A percentile compares a stretch with the other conserved stretches of the same genome.
phyloP scores from a whole-genome alignment of 1,140 invertebrate genomes.

The Laupala kohalensis region DNA sequence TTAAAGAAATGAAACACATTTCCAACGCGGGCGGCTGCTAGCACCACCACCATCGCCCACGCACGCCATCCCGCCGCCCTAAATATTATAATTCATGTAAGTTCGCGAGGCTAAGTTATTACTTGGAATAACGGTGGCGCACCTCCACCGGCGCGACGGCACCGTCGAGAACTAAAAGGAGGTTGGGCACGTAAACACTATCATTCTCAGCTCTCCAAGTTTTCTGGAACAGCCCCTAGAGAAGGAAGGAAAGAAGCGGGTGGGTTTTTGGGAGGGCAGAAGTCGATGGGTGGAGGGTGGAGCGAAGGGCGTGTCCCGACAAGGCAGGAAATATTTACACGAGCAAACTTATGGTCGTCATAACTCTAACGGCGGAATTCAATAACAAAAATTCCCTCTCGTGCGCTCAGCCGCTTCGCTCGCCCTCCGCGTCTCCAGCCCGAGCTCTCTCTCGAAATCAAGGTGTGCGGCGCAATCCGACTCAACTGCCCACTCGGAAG shows the following conservation, averaged over 20 bases:
- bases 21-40: not conserved
- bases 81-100: not conserved
- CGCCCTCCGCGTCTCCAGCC: not conserved
- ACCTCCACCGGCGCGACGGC: not conserved
- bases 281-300: not conserved
- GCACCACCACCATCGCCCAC: too few species aligned
- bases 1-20: not conserved
- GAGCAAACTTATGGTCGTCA: constrained; percentile 15
- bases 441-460: not conserved
- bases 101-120: not conserved
- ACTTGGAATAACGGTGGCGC: not conserved
- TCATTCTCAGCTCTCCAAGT: constrained; percentile 9
- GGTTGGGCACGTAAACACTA: constrained; percentile 12
- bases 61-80: not conserved
- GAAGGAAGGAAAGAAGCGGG: not conserved
- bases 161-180: not conserved
- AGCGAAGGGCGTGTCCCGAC: constrained; percentile 10
- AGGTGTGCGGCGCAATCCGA: too few species aligned
- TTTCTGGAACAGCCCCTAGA: constrained; percentile 4
- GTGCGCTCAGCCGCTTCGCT: not conserved
- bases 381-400: constrained; percentile 16
- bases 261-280: not conserved
- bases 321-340: constrained; percentile 15
- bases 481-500: too few species aligned
- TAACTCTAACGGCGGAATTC: constrained; percentile 16